Conservation (phyloP, 2,797 vertebrate genomes). For the Poecilia velifera region DNA sequence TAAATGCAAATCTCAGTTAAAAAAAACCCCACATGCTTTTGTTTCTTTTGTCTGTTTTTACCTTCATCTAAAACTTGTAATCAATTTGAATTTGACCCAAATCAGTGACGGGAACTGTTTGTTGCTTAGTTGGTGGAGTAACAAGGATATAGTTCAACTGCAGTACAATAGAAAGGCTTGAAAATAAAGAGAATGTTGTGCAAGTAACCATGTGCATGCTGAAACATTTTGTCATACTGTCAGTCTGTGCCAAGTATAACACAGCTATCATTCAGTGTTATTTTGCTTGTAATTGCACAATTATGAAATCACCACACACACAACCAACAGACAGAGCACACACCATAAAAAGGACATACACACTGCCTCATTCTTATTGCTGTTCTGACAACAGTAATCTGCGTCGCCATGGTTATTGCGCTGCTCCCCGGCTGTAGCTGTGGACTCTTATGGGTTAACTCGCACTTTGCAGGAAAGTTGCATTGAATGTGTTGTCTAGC, state of each 20-base stretch:
- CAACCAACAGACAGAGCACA: background rate
- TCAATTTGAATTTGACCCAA: background rate
- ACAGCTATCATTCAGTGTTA: slow-evolving; percentile 20
- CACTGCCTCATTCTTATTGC: slow-evolving; percentile 14
- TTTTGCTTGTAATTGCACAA: slow-evolving; percentile 35
- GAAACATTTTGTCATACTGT: slow-evolving; percentile 27
- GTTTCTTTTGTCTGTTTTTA: background rate
- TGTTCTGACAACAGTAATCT: slow-evolving; percentile 16
- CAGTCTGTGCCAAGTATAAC: slow-evolving; percentile 41
- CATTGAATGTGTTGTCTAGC: slow-evolving; percentile 22
- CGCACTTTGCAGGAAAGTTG: slow-evolving; percentile 23
- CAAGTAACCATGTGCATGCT: slow-evolving; percentile 20
- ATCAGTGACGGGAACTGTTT: background rate
- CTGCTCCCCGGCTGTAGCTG: slow-evolving; percentile 4
- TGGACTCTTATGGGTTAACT: slow-evolving; percentile 26
- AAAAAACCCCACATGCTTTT: background rate
- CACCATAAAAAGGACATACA: background rate
- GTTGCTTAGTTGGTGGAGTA: background rate
- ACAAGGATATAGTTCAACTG: background rate
- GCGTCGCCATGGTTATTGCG: slow-evolving; percentile 33
- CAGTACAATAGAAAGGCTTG: background rate
- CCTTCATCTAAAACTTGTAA: background rate
- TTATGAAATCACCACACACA: slow-evolving; percentile 19
- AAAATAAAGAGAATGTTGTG: slow-evolving; percentile 12
- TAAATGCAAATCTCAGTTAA: background rate